Evolutionary conservation across 2,888 invertebrate genomes (phyloP).

Genomic region (Panzeria rudis): DNA sequence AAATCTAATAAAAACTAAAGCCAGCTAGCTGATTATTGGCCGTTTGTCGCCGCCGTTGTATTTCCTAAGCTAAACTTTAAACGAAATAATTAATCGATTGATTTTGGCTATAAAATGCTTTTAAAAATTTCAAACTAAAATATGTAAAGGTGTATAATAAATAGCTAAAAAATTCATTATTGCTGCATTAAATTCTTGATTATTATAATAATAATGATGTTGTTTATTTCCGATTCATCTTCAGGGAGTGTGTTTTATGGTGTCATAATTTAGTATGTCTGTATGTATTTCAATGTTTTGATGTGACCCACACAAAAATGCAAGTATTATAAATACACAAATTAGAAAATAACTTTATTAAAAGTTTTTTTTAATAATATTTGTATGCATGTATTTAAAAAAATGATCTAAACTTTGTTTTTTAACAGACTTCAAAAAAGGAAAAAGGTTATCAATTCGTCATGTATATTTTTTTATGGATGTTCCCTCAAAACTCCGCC

Average conservation of each 20-base stretch:
- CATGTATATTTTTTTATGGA: too few relatives aligned
- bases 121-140: background rate
- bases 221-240: slow-evolving; percentile 22
- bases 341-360: slow-evolving; percentile 26
- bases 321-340: background rate
- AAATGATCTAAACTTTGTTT: background rate
- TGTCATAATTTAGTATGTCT: slow-evolving; percentile 24
- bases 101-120: background rate
- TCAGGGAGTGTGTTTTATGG: slow-evolving; percentile 19
- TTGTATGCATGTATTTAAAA: background rate
- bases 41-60: background rate
- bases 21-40: background rate
- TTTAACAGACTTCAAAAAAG: too few relatives aligned
- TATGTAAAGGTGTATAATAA: slow-evolving; percentile 32
- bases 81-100: background rate
- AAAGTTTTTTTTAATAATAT: background rate
- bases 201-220: slow-evolving; percentile 18
- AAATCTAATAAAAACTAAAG: too few relatives aligned
- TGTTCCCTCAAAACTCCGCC: too few relatives aligned
- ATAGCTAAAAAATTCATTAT: slow-evolving; percentile 14
- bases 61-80: background rate
- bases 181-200: slow-evolving; percentile 17
- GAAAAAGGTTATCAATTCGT: too few relatives aligned
- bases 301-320: slow-evolving; percentile 26
- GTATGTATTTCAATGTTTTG: background rate